A percentile compares a stretch with the other conserved stretches of the same genome.
These are phyloP conservation scores for Sycophaga agraensis DNA, from an alignment of 1,140 invertebrate genomes.

Conservation along the genomic window DNA sequence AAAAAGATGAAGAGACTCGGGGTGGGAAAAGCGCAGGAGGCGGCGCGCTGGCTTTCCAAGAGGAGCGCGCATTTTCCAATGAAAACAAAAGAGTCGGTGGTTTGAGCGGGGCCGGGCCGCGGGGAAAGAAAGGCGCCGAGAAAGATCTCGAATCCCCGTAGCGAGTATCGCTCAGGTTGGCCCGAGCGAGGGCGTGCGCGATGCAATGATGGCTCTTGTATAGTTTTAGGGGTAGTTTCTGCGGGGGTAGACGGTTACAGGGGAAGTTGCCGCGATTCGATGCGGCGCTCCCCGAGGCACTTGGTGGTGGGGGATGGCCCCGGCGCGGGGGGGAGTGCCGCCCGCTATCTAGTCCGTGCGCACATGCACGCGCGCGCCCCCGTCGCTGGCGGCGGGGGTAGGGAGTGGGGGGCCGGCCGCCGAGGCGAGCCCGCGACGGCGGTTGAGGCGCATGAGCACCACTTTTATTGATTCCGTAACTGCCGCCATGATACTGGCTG, in stretches of 20 bases:
- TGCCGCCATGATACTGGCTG: conserved; percentile 57
- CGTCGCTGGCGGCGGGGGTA: background rate
- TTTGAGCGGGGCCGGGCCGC: no score
- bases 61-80: conserved; percentile 11
- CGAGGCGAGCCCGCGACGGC: conserved; percentile 42
- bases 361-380: no score
- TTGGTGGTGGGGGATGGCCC: conserved; percentile 5
- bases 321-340: no score
- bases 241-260: conserved; percentile 40
- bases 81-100: conserved; percentile 19
- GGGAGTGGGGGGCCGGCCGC: conserved; percentile 23
- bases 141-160: conserved; percentile 7
- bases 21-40: background rate
- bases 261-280: conserved; percentile 52
- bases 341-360: no score
- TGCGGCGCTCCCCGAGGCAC: conserved; percentile 30
- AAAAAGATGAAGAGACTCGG: no score
- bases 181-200: conserved; percentile 29
- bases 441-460: conserved; percentile 60
- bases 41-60: background rate
- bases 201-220: conserved; percentile 49
- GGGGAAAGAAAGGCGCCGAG: no score
- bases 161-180: conserved; percentile 32
- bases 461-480: conserved; percentile 61
- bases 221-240: conserved; percentile 53